Conservation (phyloP, 2,113 vertebrate species). For the Sylvilagus bachmani region DNA sequence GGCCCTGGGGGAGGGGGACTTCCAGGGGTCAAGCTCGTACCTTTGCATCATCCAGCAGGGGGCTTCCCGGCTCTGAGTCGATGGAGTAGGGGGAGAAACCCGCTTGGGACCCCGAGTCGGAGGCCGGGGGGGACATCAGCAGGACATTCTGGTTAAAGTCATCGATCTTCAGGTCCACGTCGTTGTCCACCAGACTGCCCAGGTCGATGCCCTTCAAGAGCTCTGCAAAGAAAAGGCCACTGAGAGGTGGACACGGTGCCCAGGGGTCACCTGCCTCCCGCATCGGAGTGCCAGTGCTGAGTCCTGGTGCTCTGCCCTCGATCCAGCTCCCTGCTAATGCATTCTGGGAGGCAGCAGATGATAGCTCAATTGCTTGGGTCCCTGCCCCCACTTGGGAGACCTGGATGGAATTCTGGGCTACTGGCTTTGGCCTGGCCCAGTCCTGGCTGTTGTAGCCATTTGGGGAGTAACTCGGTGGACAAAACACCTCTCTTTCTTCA, state of each 20-base stretch:
- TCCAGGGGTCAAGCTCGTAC: constrained; percentile 81
- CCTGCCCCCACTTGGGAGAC: too few relatives aligned
- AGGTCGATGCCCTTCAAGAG: constrained; percentile 90
- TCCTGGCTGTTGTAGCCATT: too few relatives aligned
- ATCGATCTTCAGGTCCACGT: constrained; percentile 94
- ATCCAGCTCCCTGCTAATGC: too few relatives aligned
- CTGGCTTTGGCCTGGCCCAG: too few relatives aligned
- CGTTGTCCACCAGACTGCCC: constrained; percentile 90
- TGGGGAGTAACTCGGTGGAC: too few relatives aligned
- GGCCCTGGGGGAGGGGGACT: background rate
- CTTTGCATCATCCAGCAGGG: constrained; percentile 95
- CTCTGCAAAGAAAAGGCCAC: constrained; percentile 84
- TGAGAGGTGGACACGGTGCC: background rate
- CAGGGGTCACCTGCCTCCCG: too few relatives aligned
- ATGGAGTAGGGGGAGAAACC: constrained; percentile 97
- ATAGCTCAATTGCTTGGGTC: too few relatives aligned
- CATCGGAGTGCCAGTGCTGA: too few relatives aligned
- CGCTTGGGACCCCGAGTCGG: constrained; percentile 95
- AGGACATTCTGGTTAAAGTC: constrained; percentile 93
- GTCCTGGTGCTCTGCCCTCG: too few relatives aligned
- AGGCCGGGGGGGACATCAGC: constrained; percentile 97
- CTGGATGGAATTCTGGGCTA: too few relatives aligned
- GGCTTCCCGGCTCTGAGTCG: constrained; percentile 97
- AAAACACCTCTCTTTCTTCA: too few relatives aligned
- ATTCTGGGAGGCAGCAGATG: too few relatives aligned